Percentiles rank a stretch among this genome's conserved stretches.
These are phyloP conservation scores for Pterocles orientalis DNA, from an alignment of 2,113 vertebrate species.

Conservation along the genomic window DNA sequence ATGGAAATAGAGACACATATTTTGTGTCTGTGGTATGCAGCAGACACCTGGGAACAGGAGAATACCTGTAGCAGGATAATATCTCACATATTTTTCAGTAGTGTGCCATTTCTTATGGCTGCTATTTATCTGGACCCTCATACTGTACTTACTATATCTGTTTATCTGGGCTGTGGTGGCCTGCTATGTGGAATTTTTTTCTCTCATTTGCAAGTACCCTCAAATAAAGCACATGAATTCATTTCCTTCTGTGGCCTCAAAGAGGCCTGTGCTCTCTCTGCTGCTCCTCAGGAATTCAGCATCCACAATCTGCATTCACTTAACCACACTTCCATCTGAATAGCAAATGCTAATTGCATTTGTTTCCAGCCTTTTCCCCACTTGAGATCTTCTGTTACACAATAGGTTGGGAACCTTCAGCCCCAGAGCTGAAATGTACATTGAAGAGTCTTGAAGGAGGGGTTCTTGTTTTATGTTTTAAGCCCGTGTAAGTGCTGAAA, in stretches of 20 bases:
- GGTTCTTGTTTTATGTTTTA: background rate
- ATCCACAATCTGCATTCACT: background rate
- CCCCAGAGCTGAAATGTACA: background rate
- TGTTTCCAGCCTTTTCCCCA: background rate
- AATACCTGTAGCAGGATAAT: slow-evolving; percentile 18
- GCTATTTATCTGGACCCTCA: background rate
- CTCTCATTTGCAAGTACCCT: background rate
- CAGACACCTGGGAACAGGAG: background rate
- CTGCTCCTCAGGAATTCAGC: background rate
- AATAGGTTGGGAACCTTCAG: background rate
- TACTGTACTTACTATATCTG: background rate
- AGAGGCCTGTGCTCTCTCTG: background rate
- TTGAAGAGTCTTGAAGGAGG: background rate
- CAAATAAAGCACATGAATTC: slow-evolving; percentile 28
- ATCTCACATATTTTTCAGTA: background rate
- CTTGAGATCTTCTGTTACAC: background rate
- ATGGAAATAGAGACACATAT: slow-evolving; percentile 59
- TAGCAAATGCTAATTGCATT: slow-evolving; percentile 2
- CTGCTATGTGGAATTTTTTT: background rate
- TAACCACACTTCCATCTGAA: background rate
- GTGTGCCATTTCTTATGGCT: background rate
- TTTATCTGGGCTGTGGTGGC: background rate
- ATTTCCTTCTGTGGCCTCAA: background rate
- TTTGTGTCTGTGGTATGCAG: background rate
- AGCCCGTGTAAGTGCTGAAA: background rate